A percentile compares a stretch with the other conserved stretches of the same genome.
phyloP scores from a whole-genome alignment of 2,113 vertebrate genomes.

The Calyptommatus sinebrachiatus region DNA sequence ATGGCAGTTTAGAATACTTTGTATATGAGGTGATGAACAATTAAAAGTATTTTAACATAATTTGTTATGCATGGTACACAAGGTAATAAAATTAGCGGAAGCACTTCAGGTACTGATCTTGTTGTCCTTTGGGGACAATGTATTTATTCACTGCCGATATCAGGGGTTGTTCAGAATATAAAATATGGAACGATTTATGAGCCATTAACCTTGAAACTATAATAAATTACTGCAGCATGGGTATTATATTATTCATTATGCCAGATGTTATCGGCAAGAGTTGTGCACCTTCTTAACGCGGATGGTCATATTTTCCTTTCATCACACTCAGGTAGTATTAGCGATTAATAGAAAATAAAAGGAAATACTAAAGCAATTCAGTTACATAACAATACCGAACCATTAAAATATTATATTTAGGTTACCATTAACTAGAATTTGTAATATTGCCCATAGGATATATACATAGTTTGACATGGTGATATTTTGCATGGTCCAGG shows the following conservation, averaged over 20 bases:
- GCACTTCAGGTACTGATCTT: constrained; percentile 73
- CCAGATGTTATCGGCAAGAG: constrained; percentile 2
- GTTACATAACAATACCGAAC: not conserved
- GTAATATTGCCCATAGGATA: too few species aligned
- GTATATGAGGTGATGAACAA: constrained; percentile 58
- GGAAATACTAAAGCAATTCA: not conserved
- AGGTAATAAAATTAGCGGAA: constrained; percentile 73
- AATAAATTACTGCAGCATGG: constrained; percentile 41
- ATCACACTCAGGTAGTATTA: not conserved
- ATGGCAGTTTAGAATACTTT: constrained; percentile 64
- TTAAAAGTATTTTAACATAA: constrained; percentile 67
- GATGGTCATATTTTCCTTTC: not conserved
- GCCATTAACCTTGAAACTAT: constrained; percentile 59
- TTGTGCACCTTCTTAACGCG: not conserved
- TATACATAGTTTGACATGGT: too few species aligned
- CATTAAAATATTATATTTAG: not conserved
- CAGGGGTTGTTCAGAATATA: constrained; percentile 60
- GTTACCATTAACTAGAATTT: not conserved
- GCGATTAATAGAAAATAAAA: not conserved
- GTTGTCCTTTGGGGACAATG: constrained; percentile 64
- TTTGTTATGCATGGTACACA: constrained; percentile 66
- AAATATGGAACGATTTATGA: constrained; percentile 64
- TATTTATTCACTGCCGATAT: constrained; percentile 69
- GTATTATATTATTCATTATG: constrained; percentile 48
- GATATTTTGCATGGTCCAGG: too few species aligned